These are phyloP conservation scores for Lacanobia oleracea DNA, from an alignment of 2,888 invertebrate species.

Conservation along the genomic window DNA sequence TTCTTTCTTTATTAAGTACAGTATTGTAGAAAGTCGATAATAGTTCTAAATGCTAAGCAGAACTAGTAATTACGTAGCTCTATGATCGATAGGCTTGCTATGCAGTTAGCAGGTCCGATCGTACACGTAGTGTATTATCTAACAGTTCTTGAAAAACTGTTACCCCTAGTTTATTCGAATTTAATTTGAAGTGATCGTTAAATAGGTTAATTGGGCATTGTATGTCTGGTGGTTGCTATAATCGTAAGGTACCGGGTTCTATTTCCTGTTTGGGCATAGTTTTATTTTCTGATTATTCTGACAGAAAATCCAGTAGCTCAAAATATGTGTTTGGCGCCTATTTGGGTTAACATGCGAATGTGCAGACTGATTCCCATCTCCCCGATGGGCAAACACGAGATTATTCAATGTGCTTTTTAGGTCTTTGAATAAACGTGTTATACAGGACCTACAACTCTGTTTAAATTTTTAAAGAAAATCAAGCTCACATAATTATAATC, in stretches of 20 bases:
- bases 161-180: not conserved
- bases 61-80: conserved; percentile 11
- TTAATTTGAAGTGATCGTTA: not conserved
- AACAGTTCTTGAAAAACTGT: conserved; percentile 23
- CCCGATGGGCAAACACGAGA: no score
- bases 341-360: no score
- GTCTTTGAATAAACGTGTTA: no score
- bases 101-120: not conserved
- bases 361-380: no score
- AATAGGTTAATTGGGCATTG: not conserved
- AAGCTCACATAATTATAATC: not conserved
- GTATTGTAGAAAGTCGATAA: not conserved
- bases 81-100: conserved; percentile 12
- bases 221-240: not conserved
- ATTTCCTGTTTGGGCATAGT: not conserved
- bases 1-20: no score
- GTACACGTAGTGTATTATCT: not conserved
- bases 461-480: not conserved
- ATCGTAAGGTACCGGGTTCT: not conserved
- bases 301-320: no score
- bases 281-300: no score
- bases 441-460: not conserved
- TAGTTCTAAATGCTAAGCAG: conserved; percentile 3
- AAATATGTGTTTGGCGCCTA: no score
- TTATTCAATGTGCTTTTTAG: no score